phyloP scores from a whole-genome alignment of 2,113 vertebrate species.

The Psophia crepitans region DNA sequence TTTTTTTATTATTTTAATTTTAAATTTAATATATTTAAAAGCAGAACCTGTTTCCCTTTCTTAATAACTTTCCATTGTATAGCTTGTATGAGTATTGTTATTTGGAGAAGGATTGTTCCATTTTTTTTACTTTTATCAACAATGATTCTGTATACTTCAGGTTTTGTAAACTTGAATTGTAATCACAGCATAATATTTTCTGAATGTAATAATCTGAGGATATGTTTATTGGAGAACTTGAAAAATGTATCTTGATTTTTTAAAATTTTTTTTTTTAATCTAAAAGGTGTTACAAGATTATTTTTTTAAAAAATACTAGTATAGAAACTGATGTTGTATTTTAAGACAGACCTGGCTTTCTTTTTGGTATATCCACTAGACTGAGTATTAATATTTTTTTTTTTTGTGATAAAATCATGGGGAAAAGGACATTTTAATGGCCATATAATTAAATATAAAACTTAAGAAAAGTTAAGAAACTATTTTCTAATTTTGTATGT shows the following conservation, averaged over 20 bases:
- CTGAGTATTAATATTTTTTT: background rate
- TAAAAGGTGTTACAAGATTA: no score
- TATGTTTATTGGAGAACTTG: background rate
- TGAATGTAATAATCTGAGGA: background rate
- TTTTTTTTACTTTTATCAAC: background rate
- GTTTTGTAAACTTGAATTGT: background rate
- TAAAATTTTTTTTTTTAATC: background rate
- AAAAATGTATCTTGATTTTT: background rate
- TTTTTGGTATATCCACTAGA: background rate
- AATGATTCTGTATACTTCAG: background rate
- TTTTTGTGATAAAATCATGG: background rate
- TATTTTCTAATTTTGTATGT: conserved; percentile 8
- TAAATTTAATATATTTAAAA: background rate
- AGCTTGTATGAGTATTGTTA: background rate
- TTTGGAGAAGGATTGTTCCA: background rate
- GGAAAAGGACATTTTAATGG: background rate
- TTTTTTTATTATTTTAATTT: background rate
- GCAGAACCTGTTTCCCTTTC: background rate
- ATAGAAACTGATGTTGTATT: background rate
- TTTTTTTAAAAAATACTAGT: no score
- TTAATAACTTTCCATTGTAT: background rate
- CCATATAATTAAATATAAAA: background rate
- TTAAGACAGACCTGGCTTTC: background rate
- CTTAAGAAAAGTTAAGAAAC: background rate
- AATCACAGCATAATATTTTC: background rate